Conservation (phyloP, 37 sponge, comb jelly and placozoan species). For the Theonella swinhoei region DNA sequence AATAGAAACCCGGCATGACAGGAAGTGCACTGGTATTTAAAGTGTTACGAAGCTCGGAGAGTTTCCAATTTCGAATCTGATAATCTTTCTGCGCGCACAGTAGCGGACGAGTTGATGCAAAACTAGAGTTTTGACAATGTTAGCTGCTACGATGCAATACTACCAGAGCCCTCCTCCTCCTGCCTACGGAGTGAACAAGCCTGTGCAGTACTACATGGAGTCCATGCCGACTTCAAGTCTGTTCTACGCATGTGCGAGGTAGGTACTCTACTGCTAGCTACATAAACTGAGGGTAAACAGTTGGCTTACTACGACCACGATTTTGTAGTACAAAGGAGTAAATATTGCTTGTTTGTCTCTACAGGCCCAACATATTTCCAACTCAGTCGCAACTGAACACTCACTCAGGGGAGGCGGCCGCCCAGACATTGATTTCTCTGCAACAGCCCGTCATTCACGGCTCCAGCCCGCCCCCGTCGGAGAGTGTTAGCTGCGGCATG, state of each 20-base stretch:
- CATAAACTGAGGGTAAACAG: no score
- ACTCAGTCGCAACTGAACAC: background rate
- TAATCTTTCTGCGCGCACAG: no score
- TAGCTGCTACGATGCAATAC: background rate
- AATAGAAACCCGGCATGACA: background rate
- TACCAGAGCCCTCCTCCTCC: background rate
- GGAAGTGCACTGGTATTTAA: background rate
- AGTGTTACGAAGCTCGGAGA: background rate
- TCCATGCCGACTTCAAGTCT: background rate
- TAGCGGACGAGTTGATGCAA: no score
- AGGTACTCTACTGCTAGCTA: no score
- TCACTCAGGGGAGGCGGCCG: background rate
- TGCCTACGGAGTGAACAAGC: background rate
- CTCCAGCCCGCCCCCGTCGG: background rate
- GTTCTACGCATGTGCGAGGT: background rate
- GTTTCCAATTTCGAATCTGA: background rate
- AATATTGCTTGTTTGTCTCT: no score
- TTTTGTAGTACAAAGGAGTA: no score
- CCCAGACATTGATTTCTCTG: background rate
- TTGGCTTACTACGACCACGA: no score
- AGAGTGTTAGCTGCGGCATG: background rate
- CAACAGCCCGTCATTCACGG: background rate
- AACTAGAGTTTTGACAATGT: background rate
- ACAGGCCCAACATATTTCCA: background rate
- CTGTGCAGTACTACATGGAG: background rate